Base-by-base conservation (phyloP, 2,888 invertebrate species). In the Exephanes ischioxanthus region DNA sequence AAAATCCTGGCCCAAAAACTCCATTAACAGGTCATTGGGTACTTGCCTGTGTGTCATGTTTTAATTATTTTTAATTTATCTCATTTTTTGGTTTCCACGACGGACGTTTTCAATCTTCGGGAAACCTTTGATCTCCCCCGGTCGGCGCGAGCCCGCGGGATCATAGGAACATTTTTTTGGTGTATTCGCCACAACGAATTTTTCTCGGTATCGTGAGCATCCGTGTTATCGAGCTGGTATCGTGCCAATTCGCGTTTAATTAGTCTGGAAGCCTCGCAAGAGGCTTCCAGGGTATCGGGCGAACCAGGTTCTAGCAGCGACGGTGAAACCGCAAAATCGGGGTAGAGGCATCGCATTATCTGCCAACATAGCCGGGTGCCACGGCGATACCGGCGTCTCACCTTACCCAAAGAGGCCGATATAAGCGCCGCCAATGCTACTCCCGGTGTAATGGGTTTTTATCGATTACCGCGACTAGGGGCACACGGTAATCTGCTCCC, bases 191-290 rank as follows among this genome's bases (percentile, higher is more conserved):
- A 45, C 45, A 45, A 45, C 14, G 45, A 14, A 55, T 22, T 55
- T 72, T 63, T 37, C 53, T 53, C 61, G 76, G 76, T 37, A 14
- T 61, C 33, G 51, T 33, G 77, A 53, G 53, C 67, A 80, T 67
- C 58, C 45, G 63, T 67, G 37, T 33, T 80, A 73, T 77, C 53
- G 66, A 51, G 37, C 71, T 82, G 75, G 78, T 76, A 85, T 82
- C 75, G 79, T 85, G 85, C 85, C 85, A 82, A 85, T 82, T 82
- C 67, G 55, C 55, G 66, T 79, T 71, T 79, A 85, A 85, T 85
- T 85, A 82, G 75, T 82, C 55, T 82, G 76, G 85, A 85, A 82
- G 85, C 78, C 75, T 71, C 51, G 41, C 37, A 7, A 30, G 37
- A 55, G 73, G 68, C 53, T 76, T 45, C 9, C 67, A 68, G 72